A percentile compares a stretch with the other conserved stretches of the same genome.
Conservation (phyloP, 2,797 vertebrate genomes). For the Sebastes melanostomus region DNA sequence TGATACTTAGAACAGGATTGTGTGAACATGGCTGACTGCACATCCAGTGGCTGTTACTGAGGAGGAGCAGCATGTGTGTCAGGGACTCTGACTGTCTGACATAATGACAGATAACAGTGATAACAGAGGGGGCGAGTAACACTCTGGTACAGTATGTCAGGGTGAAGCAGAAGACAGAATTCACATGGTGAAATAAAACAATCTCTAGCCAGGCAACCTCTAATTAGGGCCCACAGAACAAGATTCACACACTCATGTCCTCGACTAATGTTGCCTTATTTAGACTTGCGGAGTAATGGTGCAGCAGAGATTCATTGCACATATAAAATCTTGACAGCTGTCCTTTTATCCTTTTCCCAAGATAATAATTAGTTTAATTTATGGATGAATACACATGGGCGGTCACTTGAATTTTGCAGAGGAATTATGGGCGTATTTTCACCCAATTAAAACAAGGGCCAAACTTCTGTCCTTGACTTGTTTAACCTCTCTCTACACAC, state of each 20-base stretch:
- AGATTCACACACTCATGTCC: conserved; percentile 5
- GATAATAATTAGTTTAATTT: neutral
- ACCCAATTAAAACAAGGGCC: neutral
- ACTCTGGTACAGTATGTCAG: conserved; percentile 11
- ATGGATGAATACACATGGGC: neutral
- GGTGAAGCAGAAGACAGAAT: conserved; percentile 14
- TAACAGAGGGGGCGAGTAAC: conserved; percentile 33
- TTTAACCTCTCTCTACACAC: neutral
- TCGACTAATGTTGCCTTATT: conserved; percentile 3
- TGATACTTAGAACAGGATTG: conserved; percentile 44
- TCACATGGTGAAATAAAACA: conserved; percentile 18
- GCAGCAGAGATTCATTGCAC: neutral
- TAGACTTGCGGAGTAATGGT: neutral
- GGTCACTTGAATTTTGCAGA: conserved; percentile 5
- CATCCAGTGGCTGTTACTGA: conserved; percentile 31
- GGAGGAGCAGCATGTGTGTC: conserved; percentile 47
- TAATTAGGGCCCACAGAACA: conserved; percentile 4
- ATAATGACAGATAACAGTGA: conserved; percentile 55
- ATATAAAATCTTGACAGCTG: neutral
- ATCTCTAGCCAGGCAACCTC: neutral
- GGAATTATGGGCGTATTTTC: neutral
- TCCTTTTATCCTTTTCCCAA: neutral
- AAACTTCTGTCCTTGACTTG: conserved; percentile 12
- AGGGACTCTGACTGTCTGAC: conserved; percentile 45
- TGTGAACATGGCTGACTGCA: conserved; percentile 35